These are phyloP conservation scores for Druon quercuslanigerum DNA, from an alignment of 1,140 invertebrate species.

Conservation along the genomic window DNA sequence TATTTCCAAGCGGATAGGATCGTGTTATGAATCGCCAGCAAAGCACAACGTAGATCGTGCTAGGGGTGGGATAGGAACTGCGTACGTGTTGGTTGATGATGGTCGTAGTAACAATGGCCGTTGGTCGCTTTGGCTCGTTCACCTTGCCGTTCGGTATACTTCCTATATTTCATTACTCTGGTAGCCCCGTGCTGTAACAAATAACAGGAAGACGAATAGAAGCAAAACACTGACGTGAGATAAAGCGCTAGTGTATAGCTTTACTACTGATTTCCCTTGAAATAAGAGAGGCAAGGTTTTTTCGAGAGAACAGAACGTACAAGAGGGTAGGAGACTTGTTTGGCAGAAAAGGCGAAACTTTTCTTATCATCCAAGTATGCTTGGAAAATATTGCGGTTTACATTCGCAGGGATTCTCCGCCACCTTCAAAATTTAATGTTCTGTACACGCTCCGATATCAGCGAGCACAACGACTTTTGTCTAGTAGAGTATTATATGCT, in stretches of 20 bases:
- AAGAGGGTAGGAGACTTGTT: background rate
- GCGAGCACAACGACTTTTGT: background rate
- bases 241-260: slow-evolving; percentile 39
- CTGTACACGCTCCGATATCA: background rate
- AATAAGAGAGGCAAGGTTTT: too few relatives aligned
- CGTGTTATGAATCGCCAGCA: slow-evolving; percentile 53
- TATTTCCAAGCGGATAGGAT: slow-evolving; percentile 50
- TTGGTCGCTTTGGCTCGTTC: slow-evolving; percentile 41
- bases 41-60: slow-evolving; percentile 38
- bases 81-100: slow-evolving; percentile 17
- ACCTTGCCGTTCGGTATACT: slow-evolving; percentile 36
- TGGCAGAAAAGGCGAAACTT: slow-evolving; percentile 1
- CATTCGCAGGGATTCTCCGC: background rate
- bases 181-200: slow-evolving; percentile 53
- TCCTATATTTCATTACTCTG: slow-evolving; percentile 53
- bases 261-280: slow-evolving; percentile 3
- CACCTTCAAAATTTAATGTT: slow-evolving; percentile 8
- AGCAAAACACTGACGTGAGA: slow-evolving; percentile 50
- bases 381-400: slow-evolving; percentile 5
- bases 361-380: background rate
- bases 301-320: background rate
- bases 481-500: background rate
- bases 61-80: slow-evolving; percentile 41
- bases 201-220: slow-evolving; percentile 53
- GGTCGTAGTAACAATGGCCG: slow-evolving; percentile 45